These are phyloP conservation scores for Ceyx melanurus DNA, from an alignment of 2,113 vertebrate species.

Conservation along the genomic window DNA sequence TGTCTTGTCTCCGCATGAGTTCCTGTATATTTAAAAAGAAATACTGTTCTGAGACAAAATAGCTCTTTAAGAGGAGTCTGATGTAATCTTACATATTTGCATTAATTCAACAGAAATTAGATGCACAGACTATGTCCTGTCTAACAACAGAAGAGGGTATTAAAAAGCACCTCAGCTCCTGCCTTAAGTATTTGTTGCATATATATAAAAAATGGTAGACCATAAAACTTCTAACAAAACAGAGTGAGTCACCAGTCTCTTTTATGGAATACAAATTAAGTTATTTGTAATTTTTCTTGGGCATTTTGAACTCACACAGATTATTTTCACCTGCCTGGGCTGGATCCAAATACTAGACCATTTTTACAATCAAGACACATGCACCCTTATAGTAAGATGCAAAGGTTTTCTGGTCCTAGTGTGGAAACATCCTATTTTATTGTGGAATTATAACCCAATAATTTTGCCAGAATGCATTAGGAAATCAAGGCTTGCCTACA, in stretches of 20 bases:
- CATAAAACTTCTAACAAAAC: neutral
- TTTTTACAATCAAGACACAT: neutral
- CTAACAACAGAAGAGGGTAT: neutral
- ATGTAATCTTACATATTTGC: neutral
- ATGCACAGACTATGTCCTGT: neutral
- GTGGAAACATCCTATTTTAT: neutral
- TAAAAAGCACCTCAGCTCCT: neutral
- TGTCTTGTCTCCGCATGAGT: neutral
- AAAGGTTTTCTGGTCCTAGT: neutral
- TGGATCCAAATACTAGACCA: neutral
- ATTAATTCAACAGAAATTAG: conserved; percentile 10
- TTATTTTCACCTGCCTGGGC: neutral
- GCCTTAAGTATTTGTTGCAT: neutral
- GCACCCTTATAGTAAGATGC: neutral
- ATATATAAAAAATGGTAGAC: neutral
- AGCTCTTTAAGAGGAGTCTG: neutral
- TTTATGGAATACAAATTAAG: neutral
- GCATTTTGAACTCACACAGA: neutral
- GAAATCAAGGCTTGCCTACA: neutral
- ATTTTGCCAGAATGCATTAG: neutral
- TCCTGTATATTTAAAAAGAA: neutral
- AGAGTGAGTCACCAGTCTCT: neutral
- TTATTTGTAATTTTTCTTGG: neutral
- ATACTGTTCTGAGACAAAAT: neutral
- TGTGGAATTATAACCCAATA: neutral